Base-by-base conservation (phyloP, 2,888 invertebrate genomes). In the Leucoma salicis region DNA sequence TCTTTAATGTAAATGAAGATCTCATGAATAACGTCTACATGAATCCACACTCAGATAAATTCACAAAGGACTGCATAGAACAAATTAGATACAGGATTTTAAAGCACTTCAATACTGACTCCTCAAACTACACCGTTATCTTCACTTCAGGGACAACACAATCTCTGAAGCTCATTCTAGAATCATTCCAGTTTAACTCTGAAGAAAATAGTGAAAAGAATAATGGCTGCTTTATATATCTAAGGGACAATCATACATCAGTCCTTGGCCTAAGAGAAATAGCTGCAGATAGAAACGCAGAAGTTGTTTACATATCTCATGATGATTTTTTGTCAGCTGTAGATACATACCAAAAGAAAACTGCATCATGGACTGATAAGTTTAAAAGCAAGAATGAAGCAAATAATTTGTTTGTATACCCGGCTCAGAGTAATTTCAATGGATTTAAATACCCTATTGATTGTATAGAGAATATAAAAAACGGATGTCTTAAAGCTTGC, bases 111-210 rank as follows among this genome's bases (percentile, higher is more conserved):
- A 94, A 96, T 55, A 95, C 97, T 4, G 92, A 92, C 52, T 79
- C 92, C 0, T 92, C 95, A 6, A 94, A 95, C 35, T 99, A 99
- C 78, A 92, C 93, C 44, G 92, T 99, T 0, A 92, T 99, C 54
- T 99, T 99, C 71, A 99, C 98, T n/a, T 93, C 95, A 0, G 97
- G 98, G 27, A 94, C 98, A n/a, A 98, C 99, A 14, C 94, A 93
- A 13, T 92, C 96, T 0, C 77, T 99, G 38, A 97, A 97, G 90
- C 71, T 95, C 33, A 88, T 98, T 0, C 95, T 94, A 0, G 97
- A 99, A 76, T 90, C 92, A 41, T 98, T 99, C 73, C 70, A 91
- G 48, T 96, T 94, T 73, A 55, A 73, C 31, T 49, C 41, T 24
- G 64, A 76, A 31, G 70, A 72, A 35, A 52, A 57, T 40, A 63